Evolutionary conservation across 2,797 vertebrate genomes (phyloP), one percentile per base, ranked within the genome.

Genomic region (Pangasius mekongensis): DNA sequence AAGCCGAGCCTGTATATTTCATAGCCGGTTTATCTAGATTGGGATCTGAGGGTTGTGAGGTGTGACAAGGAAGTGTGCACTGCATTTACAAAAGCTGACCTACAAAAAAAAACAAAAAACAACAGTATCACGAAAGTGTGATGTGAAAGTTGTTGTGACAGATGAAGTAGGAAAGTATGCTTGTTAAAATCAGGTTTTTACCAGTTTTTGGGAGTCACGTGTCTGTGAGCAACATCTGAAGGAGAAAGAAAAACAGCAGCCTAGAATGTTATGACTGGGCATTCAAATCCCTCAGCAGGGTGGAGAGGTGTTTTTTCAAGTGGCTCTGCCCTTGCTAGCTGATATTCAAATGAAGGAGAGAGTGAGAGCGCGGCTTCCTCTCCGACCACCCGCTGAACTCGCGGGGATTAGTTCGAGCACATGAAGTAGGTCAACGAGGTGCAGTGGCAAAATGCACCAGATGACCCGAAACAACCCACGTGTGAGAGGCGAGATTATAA

Each of bases 361-460:
- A 73, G 83, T 9, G 81, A 36, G 64, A 62, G 43, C 14, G 24
- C 1, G 60, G 81, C 56, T 89, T 87, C 47, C 67, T 88, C 66
- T 56, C 84, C 76, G 88, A 88, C 88, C 87, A 87, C 87, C 89
- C 89, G 77, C 88, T 67, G 86, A 89, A 86, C 86, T 58, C 86
- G 64, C 47, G 87, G 94, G 95, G 95, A 96, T 96, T 96, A 96
- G 94, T 95, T 95, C 94, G 94, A 96, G 94, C 95, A 94, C 93
- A 95, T 93, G 94, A 96, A 96, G 92, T 97, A 96, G 96, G 96
- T 96, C 96, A 96, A 95, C 94, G 95, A 95, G 95, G 95, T 92
- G 92, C 91, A 92, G 91, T 92, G 91, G 93, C 93, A 88, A 83
- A 89, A 54, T 43, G 60, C 60, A 86, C 47, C 52, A 24, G 84